Conservation (phyloP, 2,113 vertebrate species). For the Sinocyclocheilus maitianheensis region DNA sequence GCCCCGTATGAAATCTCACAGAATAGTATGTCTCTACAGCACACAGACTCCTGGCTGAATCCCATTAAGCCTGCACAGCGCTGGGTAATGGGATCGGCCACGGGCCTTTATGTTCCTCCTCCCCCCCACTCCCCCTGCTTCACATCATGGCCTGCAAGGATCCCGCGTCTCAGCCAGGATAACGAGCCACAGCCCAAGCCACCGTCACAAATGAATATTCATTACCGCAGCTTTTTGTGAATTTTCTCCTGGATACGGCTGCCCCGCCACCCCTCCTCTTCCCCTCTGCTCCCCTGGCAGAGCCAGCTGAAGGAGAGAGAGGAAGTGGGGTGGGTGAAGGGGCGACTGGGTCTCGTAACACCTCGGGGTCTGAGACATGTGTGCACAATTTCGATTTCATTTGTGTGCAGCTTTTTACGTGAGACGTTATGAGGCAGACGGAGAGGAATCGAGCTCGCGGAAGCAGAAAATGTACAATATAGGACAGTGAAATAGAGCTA, state of each 20-base stretch:
- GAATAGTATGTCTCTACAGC: conserved; percentile 53
- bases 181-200: conserved; percentile 56
- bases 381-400: conserved; percentile 50
- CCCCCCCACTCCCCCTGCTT: conserved; percentile 34
- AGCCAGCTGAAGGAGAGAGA: conserved; percentile 40
- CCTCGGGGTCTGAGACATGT: conserved; percentile 47
- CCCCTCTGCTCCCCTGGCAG: conserved; percentile 46
- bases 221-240: conserved; percentile 55
- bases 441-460: neutral
- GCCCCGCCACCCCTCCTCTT: conserved; percentile 24
- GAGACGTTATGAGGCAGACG: neutral
- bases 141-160: conserved; percentile 33
- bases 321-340: conserved; percentile 53
- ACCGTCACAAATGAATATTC: conserved; percentile 65
- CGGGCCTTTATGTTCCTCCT: conserved; percentile 59
- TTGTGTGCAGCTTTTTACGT: conserved; percentile 23
- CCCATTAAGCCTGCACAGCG: conserved; percentile 61
- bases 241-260: conserved; percentile 57
- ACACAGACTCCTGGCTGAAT: conserved; percentile 61
- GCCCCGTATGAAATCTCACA: conserved; percentile 54
- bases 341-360: conserved; percentile 54
- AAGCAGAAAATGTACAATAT: conserved; percentile 9
- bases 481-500: conserved; percentile 21
- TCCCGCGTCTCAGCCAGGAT: conserved; percentile 58
- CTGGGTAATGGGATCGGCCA: conserved; percentile 64